Evolutionary conservation across 2,797 vertebrate genomes (phyloP).

Genomic region (Rhabdophis nuchalis): DNA sequence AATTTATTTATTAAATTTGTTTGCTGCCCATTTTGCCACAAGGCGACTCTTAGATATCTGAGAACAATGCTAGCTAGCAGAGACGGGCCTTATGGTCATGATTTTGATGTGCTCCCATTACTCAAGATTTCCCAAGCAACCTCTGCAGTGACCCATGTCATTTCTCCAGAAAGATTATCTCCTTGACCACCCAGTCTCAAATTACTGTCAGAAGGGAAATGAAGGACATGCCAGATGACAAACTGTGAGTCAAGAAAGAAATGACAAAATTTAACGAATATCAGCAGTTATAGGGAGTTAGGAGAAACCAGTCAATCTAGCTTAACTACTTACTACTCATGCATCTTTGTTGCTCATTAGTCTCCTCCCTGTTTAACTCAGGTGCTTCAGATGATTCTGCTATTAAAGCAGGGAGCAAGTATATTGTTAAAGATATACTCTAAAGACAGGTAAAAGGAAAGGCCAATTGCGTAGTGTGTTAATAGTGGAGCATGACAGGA

Average conservation of each 20-base stretch:
- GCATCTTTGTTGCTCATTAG: background rate
- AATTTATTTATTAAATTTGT: background rate
- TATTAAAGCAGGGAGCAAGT: background rate
- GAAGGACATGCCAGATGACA: background rate
- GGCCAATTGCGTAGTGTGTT: background rate
- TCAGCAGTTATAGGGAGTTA: background rate
- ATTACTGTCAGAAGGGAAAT: background rate
- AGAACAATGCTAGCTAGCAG: background rate
- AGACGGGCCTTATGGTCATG: background rate
- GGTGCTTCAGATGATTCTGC: background rate
- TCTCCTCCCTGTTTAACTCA: background rate
- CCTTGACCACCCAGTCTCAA: background rate
- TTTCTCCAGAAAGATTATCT: background rate
- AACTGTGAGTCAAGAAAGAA: background rate
- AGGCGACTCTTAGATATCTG: background rate
- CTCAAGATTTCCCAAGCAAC: background rate
- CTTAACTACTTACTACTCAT: background rate
- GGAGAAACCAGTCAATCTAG: background rate
- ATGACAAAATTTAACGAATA: background rate
- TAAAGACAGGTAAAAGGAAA: background rate
- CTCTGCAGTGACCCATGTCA: background rate
- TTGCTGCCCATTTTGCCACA: background rate
- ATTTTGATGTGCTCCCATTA: background rate
- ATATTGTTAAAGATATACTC: background rate
- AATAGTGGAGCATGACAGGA: background rate